A percentile compares a stretch with the other conserved stretches of the same genome.
These are phyloP conservation scores for Hemithea aestivaria DNA, from an alignment of 2,888 invertebrate genomes.

Conservation along the genomic window DNA sequence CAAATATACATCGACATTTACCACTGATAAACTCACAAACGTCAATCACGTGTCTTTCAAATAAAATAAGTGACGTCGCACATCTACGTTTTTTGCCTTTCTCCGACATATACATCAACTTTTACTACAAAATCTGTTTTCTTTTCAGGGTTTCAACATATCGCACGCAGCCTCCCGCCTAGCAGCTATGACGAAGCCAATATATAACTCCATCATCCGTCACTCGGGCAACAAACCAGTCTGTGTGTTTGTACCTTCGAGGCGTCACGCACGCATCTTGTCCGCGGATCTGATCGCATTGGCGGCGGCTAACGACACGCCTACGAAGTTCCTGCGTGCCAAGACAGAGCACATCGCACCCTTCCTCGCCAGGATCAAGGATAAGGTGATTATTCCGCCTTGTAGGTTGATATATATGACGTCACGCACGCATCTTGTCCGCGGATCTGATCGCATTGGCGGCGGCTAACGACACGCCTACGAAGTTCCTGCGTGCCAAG, in stretches of 20 bases:
- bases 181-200: constrained; percentile 98
- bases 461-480: too few relatives aligned
- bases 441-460: too few relatives aligned
- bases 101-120: too few relatives aligned
- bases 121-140: too few relatives aligned
- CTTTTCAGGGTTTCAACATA: constrained; percentile 92
- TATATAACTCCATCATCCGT: constrained; percentile 94
- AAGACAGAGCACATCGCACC: constrained; percentile 92
- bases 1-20: too few relatives aligned
- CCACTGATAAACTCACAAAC: too few relatives aligned
- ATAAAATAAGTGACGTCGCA: too few relatives aligned
- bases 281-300: constrained; percentile 97
- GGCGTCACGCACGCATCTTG: constrained; percentile 94
- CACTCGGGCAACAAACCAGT: constrained; percentile 92
- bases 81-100: too few relatives aligned
- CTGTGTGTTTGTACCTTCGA: constrained; percentile 93
- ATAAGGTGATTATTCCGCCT: constrained; percentile 84
- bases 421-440: too few relatives aligned
- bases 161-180: constrained; percentile 98
- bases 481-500: too few relatives aligned
- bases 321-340: constrained; percentile 87
- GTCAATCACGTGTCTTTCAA: too few relatives aligned
- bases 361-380: constrained; percentile 91
- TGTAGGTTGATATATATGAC: too few relatives aligned
- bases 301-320: constrained; percentile 89